A percentile compares a stretch with the other conserved stretches of the same genome.
phyloP scores from a whole-genome alignment of 2,113 vertebrate species.

The Peucedramus taeniatus region DNA sequence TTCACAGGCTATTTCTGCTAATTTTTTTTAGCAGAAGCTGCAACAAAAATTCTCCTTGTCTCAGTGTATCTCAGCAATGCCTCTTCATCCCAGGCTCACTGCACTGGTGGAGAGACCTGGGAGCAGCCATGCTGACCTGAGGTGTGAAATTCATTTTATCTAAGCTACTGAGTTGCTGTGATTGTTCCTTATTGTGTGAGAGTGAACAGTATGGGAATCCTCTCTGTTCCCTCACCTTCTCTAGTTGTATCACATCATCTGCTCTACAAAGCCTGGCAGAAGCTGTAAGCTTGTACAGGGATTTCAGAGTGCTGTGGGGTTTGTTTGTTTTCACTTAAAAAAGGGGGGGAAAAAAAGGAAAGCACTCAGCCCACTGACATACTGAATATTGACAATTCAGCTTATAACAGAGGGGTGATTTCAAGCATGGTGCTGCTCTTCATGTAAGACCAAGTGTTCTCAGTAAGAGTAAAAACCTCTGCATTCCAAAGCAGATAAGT shows the following conservation, averaged over 20 bases:
- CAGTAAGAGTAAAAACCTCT: not conserved
- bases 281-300: not conserved
- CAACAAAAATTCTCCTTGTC: not conserved
- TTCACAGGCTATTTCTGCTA: not conserved
- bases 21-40: not conserved
- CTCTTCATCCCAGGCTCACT: not conserved
- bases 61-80: not conserved
- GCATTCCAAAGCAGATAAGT: not conserved
- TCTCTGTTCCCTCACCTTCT: not conserved
- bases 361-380: not conserved
- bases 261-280: not conserved
- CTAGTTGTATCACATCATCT: not conserved
- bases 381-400: not conserved
- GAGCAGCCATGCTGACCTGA: not conserved
- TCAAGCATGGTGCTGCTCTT: not conserved
- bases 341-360: not conserved
- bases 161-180: not conserved
- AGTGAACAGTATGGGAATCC: not conserved
- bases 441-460: not conserved
- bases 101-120: accelerated
- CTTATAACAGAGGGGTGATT: not conserved
- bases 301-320: not conserved
- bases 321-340: not conserved
- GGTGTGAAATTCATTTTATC: not conserved
- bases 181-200: not conserved